These are phyloP conservation scores for Bedellia somnulentella DNA, from an alignment of 2,888 invertebrate genomes.

Conservation along the genomic window DNA sequence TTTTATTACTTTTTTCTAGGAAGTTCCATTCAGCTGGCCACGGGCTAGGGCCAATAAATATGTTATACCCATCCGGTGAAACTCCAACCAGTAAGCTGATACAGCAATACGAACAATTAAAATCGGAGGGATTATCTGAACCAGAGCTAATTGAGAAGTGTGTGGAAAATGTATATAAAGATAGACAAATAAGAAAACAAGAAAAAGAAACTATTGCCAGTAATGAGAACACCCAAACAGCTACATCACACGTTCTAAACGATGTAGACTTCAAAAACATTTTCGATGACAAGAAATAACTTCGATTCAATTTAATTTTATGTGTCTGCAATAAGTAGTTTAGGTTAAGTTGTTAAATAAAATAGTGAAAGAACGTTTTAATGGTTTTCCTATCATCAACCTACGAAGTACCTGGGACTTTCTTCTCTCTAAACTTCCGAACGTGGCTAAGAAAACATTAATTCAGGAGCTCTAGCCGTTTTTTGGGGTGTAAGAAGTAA, in stretches of 20 bases:
- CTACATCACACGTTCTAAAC: constrained; percentile 27
- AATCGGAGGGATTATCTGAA: constrained; percentile 51
- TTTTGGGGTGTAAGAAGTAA: too few relatives aligned
- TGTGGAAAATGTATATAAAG: constrained; percentile 20
- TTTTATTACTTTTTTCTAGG: constrained; percentile 53
- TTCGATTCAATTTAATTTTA: neutral
- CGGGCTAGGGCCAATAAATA: constrained; percentile 54
- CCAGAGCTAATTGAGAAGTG: constrained; percentile 49
- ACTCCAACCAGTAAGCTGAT: constrained; percentile 65
- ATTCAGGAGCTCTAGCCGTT: too few relatives aligned
- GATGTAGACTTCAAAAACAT: constrained; percentile 32
- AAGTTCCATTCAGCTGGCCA: constrained; percentile 66
- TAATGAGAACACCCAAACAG: constrained; percentile 21
- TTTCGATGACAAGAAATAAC: constrained; percentile 21
- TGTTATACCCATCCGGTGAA: constrained; percentile 50
- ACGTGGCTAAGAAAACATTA: too few relatives aligned
- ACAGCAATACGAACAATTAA: constrained; percentile 60
- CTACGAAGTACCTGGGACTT: too few relatives aligned
- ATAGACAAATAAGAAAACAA: constrained; percentile 19
- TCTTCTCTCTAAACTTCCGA: too few relatives aligned
- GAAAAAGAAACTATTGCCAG: constrained; percentile 15
- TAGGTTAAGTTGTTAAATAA: too few relatives aligned
- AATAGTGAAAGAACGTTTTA: too few relatives aligned
- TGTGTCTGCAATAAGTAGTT: too few relatives aligned
- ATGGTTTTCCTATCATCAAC: too few relatives aligned